Conservation (phyloP, 2,888 invertebrate species). For the Stenolophus ochropezus region DNA sequence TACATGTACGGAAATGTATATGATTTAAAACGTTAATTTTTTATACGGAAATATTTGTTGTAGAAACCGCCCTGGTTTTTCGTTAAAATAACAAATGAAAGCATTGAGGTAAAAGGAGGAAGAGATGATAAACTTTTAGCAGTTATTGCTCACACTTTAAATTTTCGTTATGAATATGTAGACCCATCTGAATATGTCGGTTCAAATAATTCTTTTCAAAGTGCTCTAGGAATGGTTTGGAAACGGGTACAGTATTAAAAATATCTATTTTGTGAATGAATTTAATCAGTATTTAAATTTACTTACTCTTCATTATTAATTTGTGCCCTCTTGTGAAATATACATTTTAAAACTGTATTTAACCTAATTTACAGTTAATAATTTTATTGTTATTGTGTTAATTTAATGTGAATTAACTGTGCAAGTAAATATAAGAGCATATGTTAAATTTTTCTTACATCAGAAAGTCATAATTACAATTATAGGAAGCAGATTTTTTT, state of each 20-base stretch:
- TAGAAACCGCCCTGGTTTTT: slow-evolving; percentile 86
- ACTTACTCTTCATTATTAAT: too few relatives aligned
- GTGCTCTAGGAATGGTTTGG: slow-evolving; percentile 83
- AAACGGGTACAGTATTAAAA: slow-evolving; percentile 78
- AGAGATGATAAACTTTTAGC: slow-evolving; percentile 82
- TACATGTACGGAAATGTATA: slow-evolving; percentile 78
- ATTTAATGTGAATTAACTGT: too few relatives aligned
- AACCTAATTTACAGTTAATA: too few relatives aligned
- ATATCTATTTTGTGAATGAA: too few relatives aligned
- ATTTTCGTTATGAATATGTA: slow-evolving; percentile 83
- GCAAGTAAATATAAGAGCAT: too few relatives aligned
- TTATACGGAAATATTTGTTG: too few relatives aligned
- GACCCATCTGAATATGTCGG: slow-evolving; percentile 80
- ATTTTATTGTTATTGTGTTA: too few relatives aligned
- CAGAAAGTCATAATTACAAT: slow-evolving; percentile 37
- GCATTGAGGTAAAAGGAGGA: slow-evolving; percentile 80
- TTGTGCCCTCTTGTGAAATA: too few relatives aligned
- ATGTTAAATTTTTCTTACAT: too few relatives aligned
- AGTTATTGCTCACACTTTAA: slow-evolving; percentile 79
- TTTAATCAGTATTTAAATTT: too few relatives aligned
- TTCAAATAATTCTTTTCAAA: slow-evolving; percentile 81
- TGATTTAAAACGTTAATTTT: too few relatives aligned
- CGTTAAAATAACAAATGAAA: slow-evolving; percentile 78
- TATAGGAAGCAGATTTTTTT: slow-evolving; percentile 82
- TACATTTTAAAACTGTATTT: too few relatives aligned